Conservation (phyloP, 2,888 invertebrate genomes). For the Metopia argyrocephala region DNA sequence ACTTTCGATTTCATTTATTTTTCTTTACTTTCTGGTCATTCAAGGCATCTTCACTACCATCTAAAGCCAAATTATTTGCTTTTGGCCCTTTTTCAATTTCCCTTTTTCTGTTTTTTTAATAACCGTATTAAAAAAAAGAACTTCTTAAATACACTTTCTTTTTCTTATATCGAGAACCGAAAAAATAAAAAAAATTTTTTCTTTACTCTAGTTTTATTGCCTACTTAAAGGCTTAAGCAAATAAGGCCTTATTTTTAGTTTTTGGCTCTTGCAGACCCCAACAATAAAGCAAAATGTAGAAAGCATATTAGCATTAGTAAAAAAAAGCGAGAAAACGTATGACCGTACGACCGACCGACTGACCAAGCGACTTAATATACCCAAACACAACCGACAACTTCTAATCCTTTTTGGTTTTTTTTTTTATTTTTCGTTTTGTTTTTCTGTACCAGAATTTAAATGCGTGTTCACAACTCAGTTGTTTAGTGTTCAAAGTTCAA, state of each 20-base stretch:
- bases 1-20: conserved; percentile 43
- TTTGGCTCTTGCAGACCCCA: not conserved
- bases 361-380: not conserved
- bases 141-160: conserved; percentile 40
- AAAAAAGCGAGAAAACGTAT: conserved; percentile 29
- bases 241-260: conserved; percentile 30
- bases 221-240: conserved; percentile 52
- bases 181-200: conserved; percentile 17
- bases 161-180: conserved; percentile 14
- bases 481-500: conserved; percentile 54
- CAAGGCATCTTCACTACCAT: not conserved
- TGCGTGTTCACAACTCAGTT: conserved; percentile 42
- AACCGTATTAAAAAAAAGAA: conserved; percentile 38
- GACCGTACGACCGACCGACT: not conserved
- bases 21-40: conserved; percentile 11
- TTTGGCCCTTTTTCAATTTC: conserved; percentile 55
- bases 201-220: conserved; percentile 42
- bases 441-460: conserved; percentile 8
- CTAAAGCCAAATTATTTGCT: conserved; percentile 2
- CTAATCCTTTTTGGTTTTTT: conserved; percentile 28
- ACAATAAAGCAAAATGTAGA: not conserved
- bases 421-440: conserved; percentile 1
- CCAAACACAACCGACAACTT: conserved; percentile 14
- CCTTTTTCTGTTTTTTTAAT: conserved; percentile 28
- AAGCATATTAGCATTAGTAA: conserved; percentile 47